Conservation (phyloP, 2,797 vertebrate species). For the Ctenosaura bakeri region DNA sequence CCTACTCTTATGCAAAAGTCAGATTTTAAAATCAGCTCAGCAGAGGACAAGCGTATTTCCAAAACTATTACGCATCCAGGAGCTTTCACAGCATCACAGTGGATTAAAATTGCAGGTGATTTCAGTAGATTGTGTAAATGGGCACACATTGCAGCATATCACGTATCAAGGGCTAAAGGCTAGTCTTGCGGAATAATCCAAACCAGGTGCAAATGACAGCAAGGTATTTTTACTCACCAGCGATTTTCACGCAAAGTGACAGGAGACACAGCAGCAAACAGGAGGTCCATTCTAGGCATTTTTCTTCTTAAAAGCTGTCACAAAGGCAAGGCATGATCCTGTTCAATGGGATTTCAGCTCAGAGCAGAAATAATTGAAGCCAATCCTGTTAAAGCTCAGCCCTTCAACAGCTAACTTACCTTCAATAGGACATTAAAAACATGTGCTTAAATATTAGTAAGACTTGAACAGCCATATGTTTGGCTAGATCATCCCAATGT, state of each 20-base stretch:
- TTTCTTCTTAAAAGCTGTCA: background rate
- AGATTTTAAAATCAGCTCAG: background rate
- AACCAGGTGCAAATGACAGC: slow-evolving; percentile 25
- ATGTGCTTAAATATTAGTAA: background rate
- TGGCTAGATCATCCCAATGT: background rate
- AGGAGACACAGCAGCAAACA: slow-evolving; percentile 4
- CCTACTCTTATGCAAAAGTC: no score
- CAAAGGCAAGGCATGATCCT: background rate
- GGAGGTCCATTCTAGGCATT: background rate
- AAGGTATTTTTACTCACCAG: background rate
- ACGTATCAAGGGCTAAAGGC: background rate
- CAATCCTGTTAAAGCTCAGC: background rate
- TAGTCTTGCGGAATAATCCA: slow-evolving; percentile 38
- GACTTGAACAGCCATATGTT: background rate
- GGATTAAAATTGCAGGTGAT: slow-evolving; percentile 12
- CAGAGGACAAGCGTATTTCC: background rate
- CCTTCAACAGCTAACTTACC: no score
- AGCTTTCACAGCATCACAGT: background rate
- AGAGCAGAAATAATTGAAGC: background rate
- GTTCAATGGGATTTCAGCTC: background rate
- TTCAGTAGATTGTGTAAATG: background rate
- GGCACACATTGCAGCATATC: background rate
- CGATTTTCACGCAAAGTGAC: slow-evolving; percentile 30
- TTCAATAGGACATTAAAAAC: background rate
- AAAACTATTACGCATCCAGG: background rate